A percentile compares a stretch with the other conserved stretches of the same genome.
phyloP scores from a whole-genome alignment of 2,797 vertebrate species.

The Onychomys torridus region DNA sequence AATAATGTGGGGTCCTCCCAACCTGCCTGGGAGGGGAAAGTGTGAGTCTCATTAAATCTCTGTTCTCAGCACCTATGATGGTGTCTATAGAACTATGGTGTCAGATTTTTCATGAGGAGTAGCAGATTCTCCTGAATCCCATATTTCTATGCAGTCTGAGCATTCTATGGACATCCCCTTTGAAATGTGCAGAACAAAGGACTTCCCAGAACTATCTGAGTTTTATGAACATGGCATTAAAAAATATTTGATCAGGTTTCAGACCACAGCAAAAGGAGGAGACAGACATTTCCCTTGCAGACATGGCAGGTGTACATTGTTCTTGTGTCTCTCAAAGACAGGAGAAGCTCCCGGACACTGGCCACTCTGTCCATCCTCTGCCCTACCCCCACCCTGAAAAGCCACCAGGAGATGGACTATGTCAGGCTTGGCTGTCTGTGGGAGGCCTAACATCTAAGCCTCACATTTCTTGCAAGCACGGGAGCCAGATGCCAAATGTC shows the following conservation, averaged over 20 bases:
- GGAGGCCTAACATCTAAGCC: not conserved
- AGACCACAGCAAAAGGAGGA: not conserved
- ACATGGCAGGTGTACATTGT: not conserved
- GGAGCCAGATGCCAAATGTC: not conserved
- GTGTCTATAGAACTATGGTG: not conserved
- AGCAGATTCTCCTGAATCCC: not conserved
- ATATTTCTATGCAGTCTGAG: too few relatives aligned
- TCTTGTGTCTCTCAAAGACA: not conserved
- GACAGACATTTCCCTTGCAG: not conserved
- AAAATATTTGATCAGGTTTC: not conserved
- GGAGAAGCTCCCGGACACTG: not conserved
- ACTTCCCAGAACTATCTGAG: not conserved
- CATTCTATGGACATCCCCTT: not conserved
- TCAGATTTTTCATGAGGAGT: not conserved
- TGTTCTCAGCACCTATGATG: not conserved
- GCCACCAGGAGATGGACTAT: not conserved
- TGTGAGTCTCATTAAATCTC: not conserved
- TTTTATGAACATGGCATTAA: not conserved
- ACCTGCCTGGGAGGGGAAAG: not conserved
- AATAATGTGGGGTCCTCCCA: not conserved
- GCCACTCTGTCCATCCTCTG: not conserved
- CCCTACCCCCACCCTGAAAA: not conserved
- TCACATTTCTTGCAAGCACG: not conserved
- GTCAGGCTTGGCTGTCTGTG: not conserved
- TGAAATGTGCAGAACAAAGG: not conserved